Base-by-base conservation (phyloP, 2,888 invertebrate species). In the Drosophila anomalipes region DNA sequence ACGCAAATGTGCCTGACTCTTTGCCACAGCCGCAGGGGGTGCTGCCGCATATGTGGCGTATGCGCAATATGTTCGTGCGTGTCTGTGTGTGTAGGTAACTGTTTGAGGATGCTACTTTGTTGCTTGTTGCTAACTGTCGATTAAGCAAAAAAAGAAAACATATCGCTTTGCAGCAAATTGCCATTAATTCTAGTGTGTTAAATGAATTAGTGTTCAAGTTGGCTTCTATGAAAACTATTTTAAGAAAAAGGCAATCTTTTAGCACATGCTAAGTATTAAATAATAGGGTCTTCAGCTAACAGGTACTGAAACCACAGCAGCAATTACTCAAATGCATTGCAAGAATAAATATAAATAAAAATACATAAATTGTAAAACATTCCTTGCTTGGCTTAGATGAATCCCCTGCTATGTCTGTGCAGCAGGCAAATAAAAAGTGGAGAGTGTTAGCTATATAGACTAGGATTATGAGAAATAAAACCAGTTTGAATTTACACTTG, bases 1-100 rank as follows among this genome's bases (percentile, higher is more conserved):
- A 72, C 82, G 74, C 81, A 74, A 82, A 81, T 81, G 60, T 39
- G 67, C 65, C 69, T 76, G 76, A 74, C 73, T 79, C 41, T 44
- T 22, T 62, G 41, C 58, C 56, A 63, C 35, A 47, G 35, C 57
- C 44, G 12, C 30, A 30, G 52, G 44, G 16, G 26, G 16, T 47
- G 26, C 12, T 76, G 68, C 53, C 63, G 59, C 77, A 64, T 65
- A 79, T 77, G 84, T 75, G 88, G 83, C 88, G 86, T 87, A 84
- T 84, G 83, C 75, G 85, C 85, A 87, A 82, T 44, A 5, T 75
- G 66, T 51, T 56, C 54, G 32, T 56, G 57, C 1, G 12, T 14
- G 14, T 75, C 69, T 53, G 61, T 68, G 35, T 61, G 64, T 14
- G 22, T 35, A 4, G 2, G 26, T 30, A 52, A n/a, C n/a, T 32